Evolutionary conservation across 2,113 vertebrate genomes (phyloP), one percentile per base, ranked within the genome.

Genomic region (Oxygymnocypris stewartii): DNA sequence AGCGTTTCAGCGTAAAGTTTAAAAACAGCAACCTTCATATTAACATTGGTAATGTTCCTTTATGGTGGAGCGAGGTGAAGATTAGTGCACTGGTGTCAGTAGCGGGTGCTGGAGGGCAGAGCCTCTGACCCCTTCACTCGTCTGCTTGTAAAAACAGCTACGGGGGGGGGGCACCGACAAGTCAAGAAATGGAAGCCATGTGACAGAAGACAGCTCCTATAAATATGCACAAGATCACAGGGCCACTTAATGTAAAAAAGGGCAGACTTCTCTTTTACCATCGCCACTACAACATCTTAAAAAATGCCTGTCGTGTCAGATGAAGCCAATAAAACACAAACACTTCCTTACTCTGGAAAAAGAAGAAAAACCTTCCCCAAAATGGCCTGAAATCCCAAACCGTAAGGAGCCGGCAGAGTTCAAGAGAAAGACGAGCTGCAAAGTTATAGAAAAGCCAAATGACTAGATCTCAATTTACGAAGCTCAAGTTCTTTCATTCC

Each of bases 161-260:
- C 92, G 92, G 93, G 95, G 28, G 28, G 28, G 28, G 92, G 93
- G 93, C 94, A 92, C 90, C 87, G 91, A 89, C 92, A 93, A 94
- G 93, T 94, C 92, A 92, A 94, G 93, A 94, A 95, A 95, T 95
- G 93, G 92, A 95, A 95, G 94, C 94, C 94, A 95, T 94, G 93
- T 95, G 95, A 95, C 93, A 93, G 86, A 90, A 93, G 93, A 95
- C 94, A 94, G 94, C 93, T 85, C 93, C 94, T 94, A 94, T 95
- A 95, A 95, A 95, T 95, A 95, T 94, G 91, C 79, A 42, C 77
- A 86, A 95, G 94, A 95, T 95, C 94, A 95, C 93, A 95, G 94
- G 88, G 91, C 89, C 90, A 90, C 92, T 93, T 94, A 94, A 94
- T 94, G 93, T 88, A 88, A 90, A 88, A 92, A 91, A 92, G 93